phyloP scores from a whole-genome alignment of 2,113 vertebrate species.

The Apus apus region DNA sequence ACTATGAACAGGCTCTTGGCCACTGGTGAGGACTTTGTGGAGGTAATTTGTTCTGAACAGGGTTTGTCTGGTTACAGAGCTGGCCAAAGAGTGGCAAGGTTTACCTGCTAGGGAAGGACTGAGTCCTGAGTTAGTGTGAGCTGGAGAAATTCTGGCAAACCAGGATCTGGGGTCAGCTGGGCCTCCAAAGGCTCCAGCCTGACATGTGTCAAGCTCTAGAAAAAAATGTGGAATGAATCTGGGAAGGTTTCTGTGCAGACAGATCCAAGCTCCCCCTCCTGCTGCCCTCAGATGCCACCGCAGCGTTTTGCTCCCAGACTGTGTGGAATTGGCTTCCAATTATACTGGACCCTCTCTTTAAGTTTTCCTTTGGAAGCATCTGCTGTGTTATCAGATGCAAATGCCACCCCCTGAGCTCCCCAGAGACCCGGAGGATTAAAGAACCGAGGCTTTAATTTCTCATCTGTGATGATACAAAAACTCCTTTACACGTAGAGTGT shows the following conservation, averaged over 20 bases:
- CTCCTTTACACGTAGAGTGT: fast-evolving
- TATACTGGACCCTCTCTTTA: not conserved
- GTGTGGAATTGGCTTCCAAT: not conserved
- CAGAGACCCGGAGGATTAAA: not conserved
- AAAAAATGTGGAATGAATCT: not conserved
- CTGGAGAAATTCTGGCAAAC: not conserved
- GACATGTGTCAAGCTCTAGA: not conserved
- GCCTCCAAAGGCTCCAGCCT: not conserved
- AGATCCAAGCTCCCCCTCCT: not conserved
- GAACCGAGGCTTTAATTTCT: not conserved
- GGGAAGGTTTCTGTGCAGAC: not conserved
- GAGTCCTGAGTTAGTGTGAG: not conserved
- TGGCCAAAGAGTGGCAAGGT: fast-evolving
- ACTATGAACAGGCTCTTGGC: not conserved
- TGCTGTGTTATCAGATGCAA: not conserved
- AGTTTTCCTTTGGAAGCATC: not conserved
- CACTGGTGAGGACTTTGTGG: not conserved
- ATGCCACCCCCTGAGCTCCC: not conserved
- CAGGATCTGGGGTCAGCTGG: not conserved
- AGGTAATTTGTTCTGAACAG: not conserved
- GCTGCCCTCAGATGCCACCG: not conserved
- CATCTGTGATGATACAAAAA: not conserved
- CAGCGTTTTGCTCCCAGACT: not conserved
- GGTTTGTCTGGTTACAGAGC: not conserved
- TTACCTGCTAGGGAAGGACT: not conserved